Conservation (phyloP, 1,140 invertebrate genomes). For the Steinernema feltiae region DNA sequence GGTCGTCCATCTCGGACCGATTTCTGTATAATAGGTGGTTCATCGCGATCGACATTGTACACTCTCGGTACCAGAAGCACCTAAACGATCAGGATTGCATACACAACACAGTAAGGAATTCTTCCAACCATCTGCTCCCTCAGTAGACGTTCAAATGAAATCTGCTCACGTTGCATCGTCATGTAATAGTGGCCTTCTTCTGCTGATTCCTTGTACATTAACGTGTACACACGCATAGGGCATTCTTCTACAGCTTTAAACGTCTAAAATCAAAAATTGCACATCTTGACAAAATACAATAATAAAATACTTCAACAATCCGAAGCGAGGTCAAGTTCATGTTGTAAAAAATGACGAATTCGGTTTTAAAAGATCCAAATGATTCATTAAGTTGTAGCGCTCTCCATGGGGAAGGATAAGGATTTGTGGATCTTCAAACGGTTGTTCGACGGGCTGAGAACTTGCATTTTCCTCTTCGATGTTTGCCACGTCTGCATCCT, state of each 20-base stretch:
- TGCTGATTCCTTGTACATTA: slow-evolving; percentile 47
- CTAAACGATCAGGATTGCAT: slow-evolving; percentile 32
- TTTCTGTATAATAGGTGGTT: slow-evolving; percentile 30
- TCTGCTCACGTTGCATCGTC: slow-evolving; percentile 41
- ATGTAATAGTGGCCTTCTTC: slow-evolving; percentile 51
- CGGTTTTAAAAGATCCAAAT: slow-evolving; percentile 40
- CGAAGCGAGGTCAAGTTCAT: slow-evolving; percentile 37
- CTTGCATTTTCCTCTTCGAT: background rate
- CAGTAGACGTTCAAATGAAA: slow-evolving; percentile 43
- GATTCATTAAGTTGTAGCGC: slow-evolving; percentile 45
- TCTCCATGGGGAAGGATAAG: slow-evolving; percentile 38
- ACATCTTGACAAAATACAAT: background rate
- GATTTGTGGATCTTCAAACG: slow-evolving; percentile 1
- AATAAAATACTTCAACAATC: slow-evolving; percentile 40
- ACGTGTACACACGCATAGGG: slow-evolving; percentile 35
- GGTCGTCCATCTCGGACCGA: slow-evolving; percentile 27
- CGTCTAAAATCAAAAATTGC: slow-evolving; percentile 31
- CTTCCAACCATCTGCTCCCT: slow-evolving; percentile 41
- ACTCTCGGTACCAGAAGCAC: slow-evolving; percentile 50
- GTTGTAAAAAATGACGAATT: slow-evolving; percentile 47
- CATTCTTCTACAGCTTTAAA: slow-evolving; percentile 43
- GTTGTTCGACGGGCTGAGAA: no score
- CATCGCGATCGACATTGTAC: slow-evolving; percentile 45
- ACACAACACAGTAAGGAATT: background rate
- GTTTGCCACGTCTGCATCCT: no score